Percentiles rank a stretch among this genome's conserved stretches.
These are phyloP conservation scores for Metacarcinus magister DNA, from an alignment of 2,888 invertebrate genomes.

Conservation along the genomic window DNA sequence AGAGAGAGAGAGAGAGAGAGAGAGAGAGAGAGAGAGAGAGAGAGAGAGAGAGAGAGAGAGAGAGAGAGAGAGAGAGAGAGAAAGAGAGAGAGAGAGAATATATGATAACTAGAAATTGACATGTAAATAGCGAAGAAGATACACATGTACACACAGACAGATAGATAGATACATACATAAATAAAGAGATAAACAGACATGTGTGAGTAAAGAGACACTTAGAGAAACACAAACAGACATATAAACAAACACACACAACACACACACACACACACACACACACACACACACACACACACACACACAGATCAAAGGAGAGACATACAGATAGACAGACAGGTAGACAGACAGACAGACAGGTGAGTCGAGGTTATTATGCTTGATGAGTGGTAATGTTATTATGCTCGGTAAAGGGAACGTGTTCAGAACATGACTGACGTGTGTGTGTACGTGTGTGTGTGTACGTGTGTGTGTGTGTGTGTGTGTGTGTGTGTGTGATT, in stretches of 20 bases:
- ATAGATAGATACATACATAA: background rate
- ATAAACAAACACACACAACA: background rate
- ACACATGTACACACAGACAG: background rate
- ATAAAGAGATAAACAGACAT: background rate
- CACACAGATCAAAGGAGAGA: background rate
- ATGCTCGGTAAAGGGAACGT: background rate
- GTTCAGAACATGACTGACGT: background rate
- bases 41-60: background rate
- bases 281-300: background rate
- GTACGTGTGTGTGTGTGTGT: slow-evolving; percentile 33
- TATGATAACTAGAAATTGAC: background rate
- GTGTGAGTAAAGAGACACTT: background rate
- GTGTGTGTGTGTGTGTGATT: slow-evolving; percentile 6
- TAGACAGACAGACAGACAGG: background rate
- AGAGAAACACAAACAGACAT: background rate
- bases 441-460: slow-evolving; percentile 39
- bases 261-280: background rate
- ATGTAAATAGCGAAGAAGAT: background rate
- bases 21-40: background rate
- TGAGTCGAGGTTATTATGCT: background rate
- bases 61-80: background rate
- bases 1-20: background rate
- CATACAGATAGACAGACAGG: background rate
- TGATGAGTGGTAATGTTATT: background rate
- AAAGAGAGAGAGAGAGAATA: background rate